Percentiles rank a stretch among this genome's conserved stretches.
phyloP scores from a whole-genome alignment of 2,888 invertebrate genomes.

The Subacronicta megacephala region DNA sequence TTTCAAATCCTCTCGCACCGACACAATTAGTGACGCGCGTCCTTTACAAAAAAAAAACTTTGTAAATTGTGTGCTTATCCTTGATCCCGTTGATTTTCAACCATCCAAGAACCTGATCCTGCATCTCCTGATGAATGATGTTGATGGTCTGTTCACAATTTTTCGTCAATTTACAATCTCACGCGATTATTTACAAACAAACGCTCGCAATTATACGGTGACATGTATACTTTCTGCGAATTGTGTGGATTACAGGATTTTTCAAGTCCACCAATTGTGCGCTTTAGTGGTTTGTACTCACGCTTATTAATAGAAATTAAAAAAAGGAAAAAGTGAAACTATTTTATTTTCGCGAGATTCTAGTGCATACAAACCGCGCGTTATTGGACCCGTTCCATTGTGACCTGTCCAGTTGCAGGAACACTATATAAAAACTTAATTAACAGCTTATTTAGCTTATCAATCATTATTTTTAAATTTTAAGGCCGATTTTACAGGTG shows the following conservation, averaged over 20 bases:
- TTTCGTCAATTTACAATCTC: no score
- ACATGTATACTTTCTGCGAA: slow-evolving; percentile 5
- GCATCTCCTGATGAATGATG: no score
- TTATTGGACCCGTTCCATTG: slow-evolving; percentile 45
- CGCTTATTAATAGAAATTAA: slow-evolving; percentile 24
- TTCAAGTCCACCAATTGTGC: slow-evolving; percentile 7
- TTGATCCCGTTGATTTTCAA: no score
- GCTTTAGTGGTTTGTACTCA: slow-evolving; percentile 39
- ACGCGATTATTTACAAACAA: no score
- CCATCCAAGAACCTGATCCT: no score
- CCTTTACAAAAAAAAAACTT: no score
- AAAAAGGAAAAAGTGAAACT: slow-evolving; percentile 28
- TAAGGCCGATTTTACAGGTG: no score
- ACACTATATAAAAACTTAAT: slow-evolving; percentile 29
- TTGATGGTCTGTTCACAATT: no score
- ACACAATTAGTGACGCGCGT: no score
- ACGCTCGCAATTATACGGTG: no score
- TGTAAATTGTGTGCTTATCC: no score
- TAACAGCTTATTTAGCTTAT: slow-evolving; percentile 10
- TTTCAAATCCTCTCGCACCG: no score
- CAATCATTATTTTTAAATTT: neutral
- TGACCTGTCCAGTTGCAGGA: slow-evolving; percentile 52
- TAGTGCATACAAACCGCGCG: slow-evolving; percentile 59
- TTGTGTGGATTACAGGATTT: slow-evolving; percentile 8
- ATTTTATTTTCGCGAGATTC: slow-evolving; percentile 60